These are phyloP conservation scores for Nansenia antarctica DNA, from an alignment of 2,113 vertebrate species.

Conservation along the genomic window DNA sequence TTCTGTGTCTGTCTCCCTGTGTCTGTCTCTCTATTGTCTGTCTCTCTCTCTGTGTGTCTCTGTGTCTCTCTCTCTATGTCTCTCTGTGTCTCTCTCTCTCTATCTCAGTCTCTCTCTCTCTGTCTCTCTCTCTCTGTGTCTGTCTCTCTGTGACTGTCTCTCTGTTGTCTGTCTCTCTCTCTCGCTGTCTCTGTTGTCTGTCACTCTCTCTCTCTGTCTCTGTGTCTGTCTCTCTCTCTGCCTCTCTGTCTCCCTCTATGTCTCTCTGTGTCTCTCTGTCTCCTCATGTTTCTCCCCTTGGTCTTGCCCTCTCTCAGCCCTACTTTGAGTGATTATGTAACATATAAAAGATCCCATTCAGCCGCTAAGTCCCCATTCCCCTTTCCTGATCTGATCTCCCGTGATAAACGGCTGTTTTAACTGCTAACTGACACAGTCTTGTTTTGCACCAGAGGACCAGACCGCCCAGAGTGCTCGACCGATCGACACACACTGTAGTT, in stretches of 20 bases:
- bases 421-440: conserved; percentile 13
- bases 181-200: background rate
- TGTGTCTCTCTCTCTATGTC: background rate
- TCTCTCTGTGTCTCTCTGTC: background rate
- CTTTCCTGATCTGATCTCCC: conserved; percentile 42
- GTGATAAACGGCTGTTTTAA: conserved; percentile 25
- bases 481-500: conserved; percentile 9
- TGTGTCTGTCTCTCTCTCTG: background rate
- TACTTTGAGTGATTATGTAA: conserved; percentile 42
- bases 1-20: too few relatives aligned
- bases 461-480: background rate
- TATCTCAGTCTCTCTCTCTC: too few relatives aligned
- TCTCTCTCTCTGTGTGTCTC: too few relatives aligned
- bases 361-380: conserved; percentile 13
- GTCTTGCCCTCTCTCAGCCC: conserved; percentile 40
- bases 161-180: background rate
- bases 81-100: too few relatives aligned
- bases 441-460: conserved; percentile 35
- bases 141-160: background rate
- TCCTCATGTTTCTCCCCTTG: background rate
- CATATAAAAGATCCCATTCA: conserved; percentile 38
- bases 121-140: background rate
- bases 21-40: too few relatives aligned
- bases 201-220: background rate
- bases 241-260: background rate